Percentiles rank a stretch among this genome's conserved stretches.
phyloP scores from a whole-genome alignment of 2,113 vertebrate species.

The Paramormyrops kingsleyae region DNA sequence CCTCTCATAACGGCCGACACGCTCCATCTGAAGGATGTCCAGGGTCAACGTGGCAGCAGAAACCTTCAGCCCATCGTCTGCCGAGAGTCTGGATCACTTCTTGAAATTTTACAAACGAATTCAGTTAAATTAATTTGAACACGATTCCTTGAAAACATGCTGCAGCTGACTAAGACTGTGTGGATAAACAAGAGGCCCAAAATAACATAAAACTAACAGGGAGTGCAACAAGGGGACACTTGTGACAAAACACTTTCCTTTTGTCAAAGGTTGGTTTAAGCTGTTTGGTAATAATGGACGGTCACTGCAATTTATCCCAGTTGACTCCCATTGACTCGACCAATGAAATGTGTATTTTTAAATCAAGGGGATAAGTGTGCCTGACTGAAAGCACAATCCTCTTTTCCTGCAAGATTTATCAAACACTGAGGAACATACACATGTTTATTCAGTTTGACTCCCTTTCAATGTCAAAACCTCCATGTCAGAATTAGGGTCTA shows the following conservation, averaged over 20 bases:
- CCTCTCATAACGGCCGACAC: constrained; percentile 16
- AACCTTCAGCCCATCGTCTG: constrained; percentile 27
- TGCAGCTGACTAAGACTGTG: neutral
- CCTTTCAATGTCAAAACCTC: neutral
- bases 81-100: neutral
- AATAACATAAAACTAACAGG: neutral
- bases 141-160: neutral
- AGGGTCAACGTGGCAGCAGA: constrained; percentile 34
- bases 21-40: constrained; percentile 23
- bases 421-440: neutral
- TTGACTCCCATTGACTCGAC: neutral
- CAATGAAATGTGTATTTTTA: neutral
- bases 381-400: neutral
- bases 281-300: neutral
- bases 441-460: neutral
- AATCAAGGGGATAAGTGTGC: neutral
- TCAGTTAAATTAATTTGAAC: neutral
- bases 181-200: neutral
- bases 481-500: neutral
- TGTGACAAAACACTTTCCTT: neutral
- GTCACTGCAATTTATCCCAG: neutral
- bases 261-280: neutral
- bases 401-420: neutral
- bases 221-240: neutral
- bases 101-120: neutral